These are phyloP conservation scores for Nipponacmea schrenckii DNA, from an alignment of 2,888 invertebrate species.

Conservation along the genomic window DNA sequence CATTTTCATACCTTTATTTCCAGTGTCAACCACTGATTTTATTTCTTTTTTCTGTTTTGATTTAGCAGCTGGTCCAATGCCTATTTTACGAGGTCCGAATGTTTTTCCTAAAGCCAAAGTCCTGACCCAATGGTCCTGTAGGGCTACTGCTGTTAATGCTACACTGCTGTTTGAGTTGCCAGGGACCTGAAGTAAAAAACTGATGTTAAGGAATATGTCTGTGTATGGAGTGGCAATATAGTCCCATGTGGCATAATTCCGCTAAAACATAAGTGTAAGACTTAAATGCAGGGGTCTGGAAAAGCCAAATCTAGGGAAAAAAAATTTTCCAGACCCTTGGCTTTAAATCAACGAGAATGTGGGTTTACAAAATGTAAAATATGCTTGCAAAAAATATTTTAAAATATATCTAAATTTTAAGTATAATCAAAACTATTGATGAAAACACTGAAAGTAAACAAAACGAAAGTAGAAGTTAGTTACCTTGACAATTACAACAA, in stretches of 20 bases:
- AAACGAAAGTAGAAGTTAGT: slow-evolving; percentile 8
- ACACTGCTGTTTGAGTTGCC: slow-evolving; percentile 26
- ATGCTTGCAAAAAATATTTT: too few relatives aligned
- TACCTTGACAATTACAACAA: not conserved
- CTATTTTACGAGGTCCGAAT: slow-evolving; percentile 45
- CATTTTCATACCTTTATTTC: slow-evolving; percentile 25
- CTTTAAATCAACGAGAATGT: too few relatives aligned
- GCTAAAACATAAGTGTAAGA: too few relatives aligned
- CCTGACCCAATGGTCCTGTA: slow-evolving; percentile 63
- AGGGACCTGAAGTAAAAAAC: not conserved
- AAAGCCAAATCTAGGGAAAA: too few relatives aligned
- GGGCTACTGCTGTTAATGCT: slow-evolving; percentile 60
- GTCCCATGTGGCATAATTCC: too few relatives aligned
- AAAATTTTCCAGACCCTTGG: too few relatives aligned
- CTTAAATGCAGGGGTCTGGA: too few relatives aligned
- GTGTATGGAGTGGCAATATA: too few relatives aligned
- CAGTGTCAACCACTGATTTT: slow-evolving; percentile 57
- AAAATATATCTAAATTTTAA: too few relatives aligned
- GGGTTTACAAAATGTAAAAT: too few relatives aligned
- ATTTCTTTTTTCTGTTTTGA: slow-evolving; percentile 45
- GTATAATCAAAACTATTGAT: not conserved
- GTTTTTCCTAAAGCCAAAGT: slow-evolving; percentile 45
- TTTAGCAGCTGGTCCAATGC: slow-evolving; percentile 47
- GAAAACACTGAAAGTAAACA: not conserved
- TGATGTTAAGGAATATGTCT: too few relatives aligned